These are phyloP conservation scores for Agonum fuliginosum DNA, from an alignment of 2,888 invertebrate genomes.

Conservation along the genomic window DNA sequence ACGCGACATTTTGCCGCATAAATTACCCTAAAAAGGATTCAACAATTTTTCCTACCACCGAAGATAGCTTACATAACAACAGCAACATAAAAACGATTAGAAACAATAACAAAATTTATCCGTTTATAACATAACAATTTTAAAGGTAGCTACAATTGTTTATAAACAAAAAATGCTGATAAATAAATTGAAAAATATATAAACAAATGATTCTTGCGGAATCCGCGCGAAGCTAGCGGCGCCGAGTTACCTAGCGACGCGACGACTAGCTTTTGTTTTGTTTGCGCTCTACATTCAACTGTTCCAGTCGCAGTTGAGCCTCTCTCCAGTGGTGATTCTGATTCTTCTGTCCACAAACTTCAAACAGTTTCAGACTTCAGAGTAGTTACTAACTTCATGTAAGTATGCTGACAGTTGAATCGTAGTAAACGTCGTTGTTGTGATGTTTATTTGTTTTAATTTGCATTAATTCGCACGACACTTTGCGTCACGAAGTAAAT, in stretches of 20 bases:
- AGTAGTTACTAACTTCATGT: not conserved
- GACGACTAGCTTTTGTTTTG: constrained; percentile 22
- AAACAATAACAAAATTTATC: not conserved
- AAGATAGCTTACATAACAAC: not conserved
- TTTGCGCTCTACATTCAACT: constrained; percentile 22
- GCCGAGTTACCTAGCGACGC: constrained; percentile 19
- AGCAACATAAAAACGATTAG: too few species aligned
- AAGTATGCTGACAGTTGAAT: not conserved
- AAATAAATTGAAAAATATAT: not conserved
- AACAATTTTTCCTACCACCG: not conserved
- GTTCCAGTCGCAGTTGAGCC: constrained; percentile 32
- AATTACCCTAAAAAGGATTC: constrained; percentile 4
- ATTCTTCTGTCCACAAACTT: too few species aligned
- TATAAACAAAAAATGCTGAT: too few species aligned
- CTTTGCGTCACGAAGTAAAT: not conserved
- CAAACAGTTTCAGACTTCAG: not conserved
- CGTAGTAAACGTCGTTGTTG: not conserved
- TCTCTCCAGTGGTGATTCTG: constrained; percentile 21
- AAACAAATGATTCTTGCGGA: constrained; percentile 21
- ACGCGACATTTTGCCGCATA: constrained; percentile 14
- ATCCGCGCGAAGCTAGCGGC: constrained; percentile 10
- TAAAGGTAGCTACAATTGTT: not conserved
- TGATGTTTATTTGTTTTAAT: constrained; percentile 32
- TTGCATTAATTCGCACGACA: constrained; percentile 27
- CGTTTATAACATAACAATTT: too few species aligned